Percentiles rank a stretch among this genome's conserved stretches.
These are phyloP conservation scores for Macheiramphus alcinus DNA, from an alignment of 2,113 vertebrate genomes.

Conservation along the genomic window DNA sequence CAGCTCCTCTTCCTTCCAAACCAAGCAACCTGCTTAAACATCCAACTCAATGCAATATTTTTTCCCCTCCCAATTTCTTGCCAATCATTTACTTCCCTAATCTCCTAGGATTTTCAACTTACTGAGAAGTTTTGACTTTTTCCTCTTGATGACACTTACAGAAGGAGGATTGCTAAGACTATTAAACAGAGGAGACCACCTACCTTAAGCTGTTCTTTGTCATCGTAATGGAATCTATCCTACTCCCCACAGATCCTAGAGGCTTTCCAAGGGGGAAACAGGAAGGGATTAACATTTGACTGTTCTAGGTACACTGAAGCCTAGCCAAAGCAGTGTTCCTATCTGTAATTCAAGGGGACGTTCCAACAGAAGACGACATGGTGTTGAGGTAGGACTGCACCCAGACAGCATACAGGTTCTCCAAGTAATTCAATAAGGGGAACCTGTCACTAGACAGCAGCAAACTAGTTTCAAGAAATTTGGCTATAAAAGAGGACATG, in stretches of 20 bases:
- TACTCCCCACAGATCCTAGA: background rate
- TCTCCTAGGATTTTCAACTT: background rate
- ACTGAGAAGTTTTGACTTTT: background rate
- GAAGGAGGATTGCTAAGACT: background rate
- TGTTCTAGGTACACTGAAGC: background rate
- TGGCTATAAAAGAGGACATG: background rate
- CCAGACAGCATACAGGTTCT: background rate
- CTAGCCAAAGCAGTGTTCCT: background rate
- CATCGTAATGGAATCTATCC: background rate
- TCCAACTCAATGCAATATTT: background rate
- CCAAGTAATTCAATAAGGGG: background rate
- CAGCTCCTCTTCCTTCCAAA: background rate
- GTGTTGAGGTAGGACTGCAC: background rate
- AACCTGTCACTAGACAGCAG: background rate
- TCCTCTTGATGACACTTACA: background rate
- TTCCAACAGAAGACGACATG: background rate
- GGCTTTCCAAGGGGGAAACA: background rate
- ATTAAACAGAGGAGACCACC: background rate
- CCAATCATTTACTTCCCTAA: background rate
- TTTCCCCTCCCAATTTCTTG: background rate
- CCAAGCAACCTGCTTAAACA: background rate
- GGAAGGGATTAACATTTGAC: background rate
- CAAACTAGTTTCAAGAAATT: background rate
- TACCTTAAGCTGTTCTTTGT: background rate
- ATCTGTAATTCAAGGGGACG: background rate